Evolutionary conservation across 2,113 vertebrate species (phyloP), one percentile per base, ranked within the genome.

Genomic region (Mastomys natalensis): DNA sequence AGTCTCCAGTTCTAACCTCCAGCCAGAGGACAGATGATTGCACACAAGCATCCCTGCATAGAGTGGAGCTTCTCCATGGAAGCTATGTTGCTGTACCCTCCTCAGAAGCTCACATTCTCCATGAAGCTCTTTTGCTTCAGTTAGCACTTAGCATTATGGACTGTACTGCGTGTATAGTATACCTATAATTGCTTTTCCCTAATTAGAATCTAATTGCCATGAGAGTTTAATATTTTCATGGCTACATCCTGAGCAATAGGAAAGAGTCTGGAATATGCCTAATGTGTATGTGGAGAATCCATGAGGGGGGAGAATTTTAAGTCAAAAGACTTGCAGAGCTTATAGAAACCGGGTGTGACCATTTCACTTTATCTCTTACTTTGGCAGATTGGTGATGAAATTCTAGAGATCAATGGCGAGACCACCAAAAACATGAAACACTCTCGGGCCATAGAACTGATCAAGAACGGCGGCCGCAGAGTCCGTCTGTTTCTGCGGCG

Each of bases 401-500:
- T 99, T 98, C 97, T 99, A 97, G 99, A 99, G 98, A 99, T 99
- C 98, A 99, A 99, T 5, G 99, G 99, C n/a, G 99, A 99, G 98
- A 99, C 99, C 95, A 99, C 99, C 97, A 99, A 99, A 98, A 99
- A 99, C 98, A 99, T 99, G 99, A 99, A 99, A 99, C 99, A 99
- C 31, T 99, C 99, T 93, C 99, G 99, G 91, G 99, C 99, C 98
- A 99, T 99, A 87, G 99, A 99, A 99, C 99, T 99, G 98, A 99
- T 99, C 98, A 99, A 99, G 99, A 99, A 99, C 4, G 99, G 99
- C 96, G 99, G 99, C 96, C 99, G 99, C 88, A 99, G 99, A 97
- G 99, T 99, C 96, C 99, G 99, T 98, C 99, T 99, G 97, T 99
- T 99, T 99, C 99, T 99, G 98, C 99, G 99, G 99, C 98, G 99